A percentile compares a stretch with the other conserved stretches of the same genome.
phyloP scores from a whole-genome alignment of 2,888 invertebrate genomes.

The Ryuthela nishihirai region DNA sequence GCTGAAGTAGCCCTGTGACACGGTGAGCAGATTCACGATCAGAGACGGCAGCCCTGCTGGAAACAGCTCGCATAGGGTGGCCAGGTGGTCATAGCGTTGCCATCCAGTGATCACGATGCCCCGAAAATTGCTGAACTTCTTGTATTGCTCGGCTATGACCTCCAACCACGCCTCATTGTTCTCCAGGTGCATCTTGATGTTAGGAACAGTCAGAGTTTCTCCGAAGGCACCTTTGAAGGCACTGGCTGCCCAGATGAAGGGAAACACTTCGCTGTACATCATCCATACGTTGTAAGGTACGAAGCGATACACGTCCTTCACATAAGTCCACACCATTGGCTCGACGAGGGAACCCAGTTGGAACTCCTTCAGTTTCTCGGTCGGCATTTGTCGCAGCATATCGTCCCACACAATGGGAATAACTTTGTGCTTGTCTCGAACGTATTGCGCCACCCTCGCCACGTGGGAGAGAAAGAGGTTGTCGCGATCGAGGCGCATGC shows the following conservation, averaged over 20 bases:
- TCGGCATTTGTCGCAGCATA: conserved; percentile 65
- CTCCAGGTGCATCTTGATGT: conserved; percentile 64
- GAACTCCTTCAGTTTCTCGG: conserved; percentile 58
- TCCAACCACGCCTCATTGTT: conserved; percentile 68
- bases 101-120: conserved; percentile 48
- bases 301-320: conserved; percentile 62
- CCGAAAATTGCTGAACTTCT: conserved; percentile 42
- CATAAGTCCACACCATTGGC: conserved; percentile 78
- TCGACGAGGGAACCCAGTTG: conserved; percentile 64
- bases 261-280: conserved; percentile 64
- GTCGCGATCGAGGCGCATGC: conserved; percentile 35
- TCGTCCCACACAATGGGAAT: conserved; percentile 74
- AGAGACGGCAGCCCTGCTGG: conserved; percentile 47
- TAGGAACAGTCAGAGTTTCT: conserved; percentile 64
- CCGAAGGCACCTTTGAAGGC: conserved; percentile 74
- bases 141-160: conserved; percentile 45
- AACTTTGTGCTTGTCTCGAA: conserved; percentile 60
- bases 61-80: conserved; percentile 47
- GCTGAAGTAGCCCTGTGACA: conserved; percentile 54
- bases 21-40: conserved; percentile 44
- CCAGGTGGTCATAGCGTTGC: conserved; percentile 49
- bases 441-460: conserved; percentile 57
- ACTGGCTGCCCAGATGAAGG: conserved; percentile 67
- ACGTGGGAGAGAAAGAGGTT: conserved; percentile 34
- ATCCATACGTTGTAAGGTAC: conserved; percentile 59